phyloP scores from a whole-genome alignment of 2,113 vertebrate species.

The Crotalus helleri region DNA sequence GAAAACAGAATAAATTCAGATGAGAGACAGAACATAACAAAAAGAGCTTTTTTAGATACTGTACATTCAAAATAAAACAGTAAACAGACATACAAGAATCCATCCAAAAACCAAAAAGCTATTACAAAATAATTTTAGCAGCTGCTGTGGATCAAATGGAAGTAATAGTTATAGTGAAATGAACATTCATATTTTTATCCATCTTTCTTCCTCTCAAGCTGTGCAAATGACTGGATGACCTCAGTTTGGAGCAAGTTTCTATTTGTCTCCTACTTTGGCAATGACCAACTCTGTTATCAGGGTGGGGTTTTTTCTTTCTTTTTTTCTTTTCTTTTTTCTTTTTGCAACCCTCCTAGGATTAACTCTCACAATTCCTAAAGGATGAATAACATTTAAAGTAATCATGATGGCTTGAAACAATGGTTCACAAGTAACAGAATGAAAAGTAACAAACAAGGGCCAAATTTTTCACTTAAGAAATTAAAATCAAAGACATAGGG shows the following conservation, averaged over 20 bases:
- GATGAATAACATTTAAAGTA: not conserved
- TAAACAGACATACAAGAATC: not conserved
- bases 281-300: not conserved
- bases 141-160: not conserved
- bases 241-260: not conserved
- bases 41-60: not conserved
- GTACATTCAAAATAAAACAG: not conserved
- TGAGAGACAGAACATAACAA: not conserved
- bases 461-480: not conserved
- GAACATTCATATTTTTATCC: not conserved
- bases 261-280: not conserved
- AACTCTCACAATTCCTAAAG: not conserved
- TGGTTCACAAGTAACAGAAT: not conserved
- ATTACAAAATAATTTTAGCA: not conserved
- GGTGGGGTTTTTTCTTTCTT: too few species aligned
- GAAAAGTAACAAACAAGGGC: not conserved
- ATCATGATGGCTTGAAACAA: not conserved
- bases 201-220: not conserved
- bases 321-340: not conserved
- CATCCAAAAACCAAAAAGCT: not conserved
- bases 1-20: not conserved
- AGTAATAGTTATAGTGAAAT: not conserved
- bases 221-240: not conserved
- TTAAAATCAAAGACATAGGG: not conserved
- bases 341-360: not conserved